Evolutionary conservation across 2,888 invertebrate genomes (phyloP).

Genomic region (Hoplodrina blanda): DNA sequence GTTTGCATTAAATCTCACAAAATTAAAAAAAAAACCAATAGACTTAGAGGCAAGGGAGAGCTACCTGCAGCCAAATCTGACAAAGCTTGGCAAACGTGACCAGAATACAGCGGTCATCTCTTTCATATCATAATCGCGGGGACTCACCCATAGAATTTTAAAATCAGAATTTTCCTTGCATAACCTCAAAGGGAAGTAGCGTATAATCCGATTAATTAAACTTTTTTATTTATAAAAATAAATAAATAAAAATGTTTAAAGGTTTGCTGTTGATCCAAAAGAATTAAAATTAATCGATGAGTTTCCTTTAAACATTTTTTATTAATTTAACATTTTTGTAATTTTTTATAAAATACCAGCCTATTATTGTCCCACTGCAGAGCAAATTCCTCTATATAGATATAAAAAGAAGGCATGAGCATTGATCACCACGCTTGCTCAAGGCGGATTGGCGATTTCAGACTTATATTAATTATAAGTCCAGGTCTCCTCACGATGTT

Average conservation of each 20-base stretch:
- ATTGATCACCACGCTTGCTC: too few species aligned
- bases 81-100: slow-evolving; percentile 83
- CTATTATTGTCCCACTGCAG: too few species aligned
- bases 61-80: slow-evolving; percentile 81
- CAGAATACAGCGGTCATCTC: slow-evolving; percentile 76
- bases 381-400: too few species aligned
- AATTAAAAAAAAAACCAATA: slow-evolving; percentile 40
- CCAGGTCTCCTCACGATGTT: too few species aligned
- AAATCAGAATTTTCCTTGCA: slow-evolving; percentile 70
- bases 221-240: slow-evolving; percentile 1
- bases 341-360: too few species aligned
- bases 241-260: background rate
- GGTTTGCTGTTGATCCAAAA: background rate
- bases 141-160: slow-evolving; percentile 81
- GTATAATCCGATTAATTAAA: slow-evolving; percentile 43
- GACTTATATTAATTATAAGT: too few species aligned
- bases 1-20: slow-evolving; percentile 16
- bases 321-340: too few species aligned
- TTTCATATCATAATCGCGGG: slow-evolving; percentile 81
- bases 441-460: too few species aligned
- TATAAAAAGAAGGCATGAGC: too few species aligned
- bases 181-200: slow-evolving; percentile 64
- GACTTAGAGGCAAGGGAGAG: slow-evolving; percentile 56
- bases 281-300: background rate
- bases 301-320: background rate